These are phyloP conservation scores for Ectemnius cavifrons DNA, from an alignment of 2,888 invertebrate species.

Conservation along the genomic window DNA sequence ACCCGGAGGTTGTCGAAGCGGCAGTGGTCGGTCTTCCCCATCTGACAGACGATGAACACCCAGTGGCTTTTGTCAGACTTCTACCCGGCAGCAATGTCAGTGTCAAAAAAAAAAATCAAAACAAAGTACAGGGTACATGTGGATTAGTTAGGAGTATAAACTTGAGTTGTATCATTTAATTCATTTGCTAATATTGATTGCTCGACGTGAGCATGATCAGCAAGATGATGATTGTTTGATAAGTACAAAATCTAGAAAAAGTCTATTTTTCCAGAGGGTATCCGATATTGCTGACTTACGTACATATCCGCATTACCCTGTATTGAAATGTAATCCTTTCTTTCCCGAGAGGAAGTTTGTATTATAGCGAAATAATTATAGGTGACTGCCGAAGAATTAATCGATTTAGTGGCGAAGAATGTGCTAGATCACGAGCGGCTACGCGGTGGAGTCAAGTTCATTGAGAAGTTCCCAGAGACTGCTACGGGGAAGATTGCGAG, in stretches of 20 bases:
- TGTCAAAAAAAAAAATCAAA: background rate
- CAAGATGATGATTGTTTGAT: no score
- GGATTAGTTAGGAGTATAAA: no score
- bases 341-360: no score
- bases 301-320: no score
- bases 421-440: constrained; percentile 63
- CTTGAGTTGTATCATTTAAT: no score
- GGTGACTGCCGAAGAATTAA: constrained; percentile 68
- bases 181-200: no score
- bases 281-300: no score
- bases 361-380: constrained; percentile 20
- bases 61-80: constrained; percentile 68
- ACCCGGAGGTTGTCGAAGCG: constrained; percentile 67
- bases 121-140: no score
- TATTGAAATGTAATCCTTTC: no score
- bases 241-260: no score
- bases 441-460: constrained; percentile 67
- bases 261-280: no score
- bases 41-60: constrained; percentile 64
- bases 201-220: no score
- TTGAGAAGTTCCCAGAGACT: constrained; percentile 65
- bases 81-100: constrained; percentile 53
- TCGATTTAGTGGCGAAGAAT: constrained; percentile 57
- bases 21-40: constrained; percentile 68
- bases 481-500: constrained; percentile 64